phyloP scores from a whole-genome alignment of 2,888 invertebrate genomes.

The Protonemura montana region DNA sequence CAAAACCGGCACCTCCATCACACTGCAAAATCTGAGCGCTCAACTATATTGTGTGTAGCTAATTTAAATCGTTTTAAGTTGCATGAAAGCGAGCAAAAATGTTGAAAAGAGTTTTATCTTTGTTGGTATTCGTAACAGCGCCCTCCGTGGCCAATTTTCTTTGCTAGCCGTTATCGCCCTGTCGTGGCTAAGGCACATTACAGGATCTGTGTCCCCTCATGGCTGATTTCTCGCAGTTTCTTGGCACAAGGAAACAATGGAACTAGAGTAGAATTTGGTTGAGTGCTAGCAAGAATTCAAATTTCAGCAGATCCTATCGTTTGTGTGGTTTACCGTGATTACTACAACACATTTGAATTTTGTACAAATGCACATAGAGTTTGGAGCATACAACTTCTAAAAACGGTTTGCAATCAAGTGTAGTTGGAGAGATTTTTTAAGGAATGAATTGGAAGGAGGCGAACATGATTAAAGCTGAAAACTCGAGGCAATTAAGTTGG shows the following conservation, averaged over 20 bases:
- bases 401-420: no score
- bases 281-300: no score
- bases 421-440: not conserved
- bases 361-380: no score
- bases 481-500: slow-evolving; percentile 20
- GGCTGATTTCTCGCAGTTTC: not conserved
- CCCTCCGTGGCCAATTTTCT: not conserved
- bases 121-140: not conserved
- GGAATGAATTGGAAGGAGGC: no score
- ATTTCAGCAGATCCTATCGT: no score
- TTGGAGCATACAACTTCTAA: no score
- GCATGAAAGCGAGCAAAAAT: not conserved
- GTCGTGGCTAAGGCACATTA: not conserved
- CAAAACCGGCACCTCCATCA: not conserved
- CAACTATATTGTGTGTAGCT: not conserved
- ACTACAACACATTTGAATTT: no score
- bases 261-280: no score
- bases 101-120: not conserved
- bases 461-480: no score
- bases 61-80: not conserved
- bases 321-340: no score
- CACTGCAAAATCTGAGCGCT: not conserved
- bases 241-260: no score
- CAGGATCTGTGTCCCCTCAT: not conserved
- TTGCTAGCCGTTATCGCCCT: not conserved